These are phyloP conservation scores for Periophthalmus magnuspinnatus DNA, from an alignment of 2,797 vertebrate species.

Conservation along the genomic window DNA sequence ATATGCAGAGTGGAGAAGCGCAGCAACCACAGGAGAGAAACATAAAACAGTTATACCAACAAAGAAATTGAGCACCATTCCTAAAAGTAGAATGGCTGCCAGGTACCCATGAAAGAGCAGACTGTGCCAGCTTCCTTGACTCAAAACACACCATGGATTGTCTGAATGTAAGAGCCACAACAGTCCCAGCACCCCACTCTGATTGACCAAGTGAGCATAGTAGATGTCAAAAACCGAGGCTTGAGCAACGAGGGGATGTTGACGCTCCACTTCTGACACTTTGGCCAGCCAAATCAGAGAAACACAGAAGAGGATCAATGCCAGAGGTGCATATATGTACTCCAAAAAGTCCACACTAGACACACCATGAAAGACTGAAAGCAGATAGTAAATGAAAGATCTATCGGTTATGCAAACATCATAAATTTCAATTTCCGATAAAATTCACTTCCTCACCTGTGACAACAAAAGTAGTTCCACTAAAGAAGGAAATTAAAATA, in stretches of 20 bases:
- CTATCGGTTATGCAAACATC: not conserved
- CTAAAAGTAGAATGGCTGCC: conserved; percentile 72
- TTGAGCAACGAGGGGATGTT: conserved; percentile 10
- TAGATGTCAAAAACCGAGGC: conserved; percentile 72
- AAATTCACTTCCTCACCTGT: conserved; percentile 60
- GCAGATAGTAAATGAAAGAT: conserved; percentile 12
- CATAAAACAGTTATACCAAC: conserved; percentile 54
- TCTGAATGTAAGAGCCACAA: conserved; percentile 78
- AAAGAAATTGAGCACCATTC: conserved; percentile 63
- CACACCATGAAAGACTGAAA: conserved; percentile 56
- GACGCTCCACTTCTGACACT: conserved; percentile 53
- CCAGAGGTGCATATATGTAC: conserved; percentile 74
- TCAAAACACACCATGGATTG: conserved; percentile 58
- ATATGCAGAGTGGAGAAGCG: conserved; percentile 63
- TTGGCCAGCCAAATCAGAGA: conserved; percentile 73
- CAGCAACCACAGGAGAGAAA: conserved; percentile 68
- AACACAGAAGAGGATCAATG: conserved; percentile 72
- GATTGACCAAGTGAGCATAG: conserved; percentile 72
- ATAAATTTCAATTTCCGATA: not conserved
- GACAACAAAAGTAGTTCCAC: conserved; percentile 56
- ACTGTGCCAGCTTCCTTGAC: conserved; percentile 69
- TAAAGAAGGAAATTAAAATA: conserved; percentile 57
- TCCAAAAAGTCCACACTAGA: conserved; percentile 62
- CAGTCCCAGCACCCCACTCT: conserved; percentile 70
- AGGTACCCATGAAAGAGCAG: conserved; percentile 79